Evolutionary conservation across 2,113 vertebrate species (phyloP).

Genomic region (Nyctereutes procyonoides): DNA sequence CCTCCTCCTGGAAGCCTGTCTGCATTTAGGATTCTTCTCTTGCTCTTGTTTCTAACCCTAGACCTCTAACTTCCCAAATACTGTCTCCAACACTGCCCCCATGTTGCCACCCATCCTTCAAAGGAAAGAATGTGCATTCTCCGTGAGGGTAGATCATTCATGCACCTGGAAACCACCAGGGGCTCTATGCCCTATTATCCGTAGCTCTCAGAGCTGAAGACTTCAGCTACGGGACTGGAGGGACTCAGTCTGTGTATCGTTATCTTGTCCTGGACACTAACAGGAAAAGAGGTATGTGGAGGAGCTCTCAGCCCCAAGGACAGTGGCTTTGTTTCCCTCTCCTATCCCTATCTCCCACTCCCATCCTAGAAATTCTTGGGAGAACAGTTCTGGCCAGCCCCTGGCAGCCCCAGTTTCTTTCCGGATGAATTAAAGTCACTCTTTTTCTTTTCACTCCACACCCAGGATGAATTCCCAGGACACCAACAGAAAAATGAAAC

Average conservation of each 20-base stretch:
- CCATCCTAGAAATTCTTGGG: background rate
- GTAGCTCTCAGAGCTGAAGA: background rate
- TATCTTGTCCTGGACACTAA: background rate
- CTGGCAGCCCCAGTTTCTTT: background rate
- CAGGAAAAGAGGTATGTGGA: background rate
- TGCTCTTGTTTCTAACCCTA: background rate
- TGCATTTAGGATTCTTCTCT: background rate
- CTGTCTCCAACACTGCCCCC: too few relatives aligned
- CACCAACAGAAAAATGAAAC: background rate
- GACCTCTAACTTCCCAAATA: background rate
- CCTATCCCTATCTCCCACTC: too few relatives aligned
- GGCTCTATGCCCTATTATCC: background rate
- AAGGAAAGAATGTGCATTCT: background rate
- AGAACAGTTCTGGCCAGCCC: background rate
- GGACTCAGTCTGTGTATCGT: background rate
- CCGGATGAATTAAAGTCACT: background rate
- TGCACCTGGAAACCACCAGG: background rate
- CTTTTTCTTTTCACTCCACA: background rate
- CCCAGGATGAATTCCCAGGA: background rate
- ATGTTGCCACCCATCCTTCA: background rate
- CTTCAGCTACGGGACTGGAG: background rate
- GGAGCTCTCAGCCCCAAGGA: background rate
- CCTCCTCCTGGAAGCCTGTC: slow-evolving; percentile 9
- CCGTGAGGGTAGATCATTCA: background rate
- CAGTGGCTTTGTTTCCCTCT: background rate